These are phyloP conservation scores for Australoheros scitulus DNA, from an alignment of 2,113 vertebrate genomes.

Conservation along the genomic window DNA sequence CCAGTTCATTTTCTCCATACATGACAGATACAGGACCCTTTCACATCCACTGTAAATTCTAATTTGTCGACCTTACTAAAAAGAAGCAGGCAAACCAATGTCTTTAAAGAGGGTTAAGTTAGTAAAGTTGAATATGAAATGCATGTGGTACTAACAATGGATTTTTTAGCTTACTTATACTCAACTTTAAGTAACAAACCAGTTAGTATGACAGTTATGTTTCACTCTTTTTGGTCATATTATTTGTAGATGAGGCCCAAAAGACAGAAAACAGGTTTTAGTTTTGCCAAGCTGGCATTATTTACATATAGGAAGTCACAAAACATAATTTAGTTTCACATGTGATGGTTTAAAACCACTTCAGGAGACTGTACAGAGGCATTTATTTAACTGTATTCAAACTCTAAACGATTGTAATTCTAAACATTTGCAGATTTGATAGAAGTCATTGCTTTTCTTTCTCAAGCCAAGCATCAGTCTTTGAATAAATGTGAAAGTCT, in stretches of 20 bases:
- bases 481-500: background rate
- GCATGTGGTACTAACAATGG: too few relatives aligned
- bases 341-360: background rate
- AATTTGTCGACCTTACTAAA: background rate
- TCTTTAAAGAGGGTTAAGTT: background rate
- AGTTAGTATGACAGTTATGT: background rate
- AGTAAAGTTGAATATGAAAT: too few relatives aligned
- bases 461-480: background rate
- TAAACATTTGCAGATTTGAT: background rate
- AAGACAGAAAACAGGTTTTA: background rate
- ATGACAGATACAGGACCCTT: constrained; percentile 18
- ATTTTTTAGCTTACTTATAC: too few relatives aligned
- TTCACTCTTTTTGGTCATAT: background rate
- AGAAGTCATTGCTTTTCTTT: background rate
- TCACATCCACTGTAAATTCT: constrained; percentile 19
- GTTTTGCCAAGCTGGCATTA: background rate
- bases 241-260: background rate
- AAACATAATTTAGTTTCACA: background rate
- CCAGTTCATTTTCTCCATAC: constrained; percentile 61
- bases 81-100: background rate
- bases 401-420: background rate
- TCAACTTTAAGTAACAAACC: too few relatives aligned
- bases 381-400: background rate
- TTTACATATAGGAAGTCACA: background rate
- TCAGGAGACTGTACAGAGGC: background rate